Evolutionary conservation across 2,888 invertebrate species (phyloP).

Genomic region (Diarsia brunnea): DNA sequence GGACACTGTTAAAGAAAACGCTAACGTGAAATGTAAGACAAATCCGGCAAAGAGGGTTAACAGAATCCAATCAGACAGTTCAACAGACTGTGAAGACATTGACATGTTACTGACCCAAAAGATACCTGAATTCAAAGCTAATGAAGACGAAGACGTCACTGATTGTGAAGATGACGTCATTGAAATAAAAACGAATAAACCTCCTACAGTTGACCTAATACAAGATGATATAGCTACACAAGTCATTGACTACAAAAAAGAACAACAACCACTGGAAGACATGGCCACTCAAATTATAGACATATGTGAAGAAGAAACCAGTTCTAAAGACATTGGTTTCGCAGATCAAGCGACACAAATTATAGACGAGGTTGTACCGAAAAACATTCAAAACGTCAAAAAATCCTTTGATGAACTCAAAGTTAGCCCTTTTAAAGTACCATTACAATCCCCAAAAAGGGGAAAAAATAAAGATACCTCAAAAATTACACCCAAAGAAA

Average conservation of each 20-base stretch:
- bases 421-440: constrained; percentile 82
- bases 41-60: constrained; percentile 56
- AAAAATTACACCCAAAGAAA: constrained; percentile 60
- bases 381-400: constrained; percentile 40
- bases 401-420: constrained; percentile 65
- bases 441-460: constrained; percentile 76
- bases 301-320: constrained; percentile 41
- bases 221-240: constrained; percentile 72
- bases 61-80: constrained; percentile 70
- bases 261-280: constrained; percentile 69
- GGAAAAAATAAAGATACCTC: constrained; percentile 75
- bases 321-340: constrained; percentile 59
- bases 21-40: neutral
- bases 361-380: constrained; percentile 65
- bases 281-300: constrained; percentile 77
- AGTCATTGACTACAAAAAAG: constrained; percentile 61
- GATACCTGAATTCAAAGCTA: constrained; percentile 52
- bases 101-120: constrained; percentile 67
- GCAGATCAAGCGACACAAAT: constrained; percentile 79
- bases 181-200: constrained; percentile 61
- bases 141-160: constrained; percentile 73
- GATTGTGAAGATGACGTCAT: constrained; percentile 76
- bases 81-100: constrained; percentile 72
- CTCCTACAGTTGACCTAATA: constrained; percentile 33
- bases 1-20: neutral